Evolutionary conservation across 2,797 vertebrate genomes (phyloP).

Genomic region (Hylomyscus alleni): DNA sequence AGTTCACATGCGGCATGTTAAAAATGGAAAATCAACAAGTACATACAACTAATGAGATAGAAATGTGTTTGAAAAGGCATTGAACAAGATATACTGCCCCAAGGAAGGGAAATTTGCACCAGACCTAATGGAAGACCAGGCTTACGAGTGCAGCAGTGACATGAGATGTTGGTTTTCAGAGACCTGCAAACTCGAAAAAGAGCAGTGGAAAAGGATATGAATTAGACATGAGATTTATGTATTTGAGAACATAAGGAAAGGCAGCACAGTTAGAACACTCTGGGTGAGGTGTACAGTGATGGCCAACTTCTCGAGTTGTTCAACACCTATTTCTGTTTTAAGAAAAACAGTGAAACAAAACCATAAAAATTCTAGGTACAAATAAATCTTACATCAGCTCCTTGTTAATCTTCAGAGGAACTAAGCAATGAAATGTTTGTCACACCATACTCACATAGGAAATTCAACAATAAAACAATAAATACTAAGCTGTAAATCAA

Average conservation of each 20-base stretch:
- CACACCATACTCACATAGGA: constrained; percentile 12
- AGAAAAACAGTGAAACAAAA: background rate
- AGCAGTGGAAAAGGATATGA: background rate
- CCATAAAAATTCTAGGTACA: background rate
- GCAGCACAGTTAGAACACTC: fast-evolving
- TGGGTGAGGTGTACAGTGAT: background rate
- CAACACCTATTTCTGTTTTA: background rate
- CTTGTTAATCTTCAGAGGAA: constrained; percentile 56
- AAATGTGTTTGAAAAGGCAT: background rate
- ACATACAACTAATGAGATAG: background rate
- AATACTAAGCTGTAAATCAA: constrained; percentile 67
- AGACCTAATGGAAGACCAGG: background rate
- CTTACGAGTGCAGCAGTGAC: background rate
- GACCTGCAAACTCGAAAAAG: background rate
- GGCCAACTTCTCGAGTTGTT: background rate
- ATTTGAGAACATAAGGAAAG: background rate
- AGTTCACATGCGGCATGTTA: background rate
- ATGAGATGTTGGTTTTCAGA: background rate
- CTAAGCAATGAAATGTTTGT: constrained; percentile 35
- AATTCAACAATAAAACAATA: constrained; percentile 78
- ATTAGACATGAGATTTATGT: background rate
- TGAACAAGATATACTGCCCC: background rate
- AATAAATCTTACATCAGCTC: constrained; percentile 22
- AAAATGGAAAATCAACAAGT: background rate
- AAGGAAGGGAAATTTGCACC: background rate